Base-by-base conservation (phyloP, 2,113 vertebrate species). In the Lota lota region DNA sequence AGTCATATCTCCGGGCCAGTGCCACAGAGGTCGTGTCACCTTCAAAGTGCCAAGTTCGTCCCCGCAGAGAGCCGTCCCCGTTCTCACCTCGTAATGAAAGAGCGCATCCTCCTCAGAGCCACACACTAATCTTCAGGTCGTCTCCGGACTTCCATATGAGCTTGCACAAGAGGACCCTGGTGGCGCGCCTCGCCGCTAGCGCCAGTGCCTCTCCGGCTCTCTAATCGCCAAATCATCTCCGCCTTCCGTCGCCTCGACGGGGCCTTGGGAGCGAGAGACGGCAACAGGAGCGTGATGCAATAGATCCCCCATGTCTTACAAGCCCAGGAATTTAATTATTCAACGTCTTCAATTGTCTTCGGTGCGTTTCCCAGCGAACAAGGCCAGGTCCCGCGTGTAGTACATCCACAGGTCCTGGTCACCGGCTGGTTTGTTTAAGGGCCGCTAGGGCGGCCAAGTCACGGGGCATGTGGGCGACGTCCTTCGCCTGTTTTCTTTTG, bases 1-100 rank as follows among this genome's bases (percentile, higher is more conserved):
- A 10, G 50, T 69, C 53, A 24, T 67, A 67, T 62, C 54, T 50
- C 59, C 47, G 79, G 64, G 73, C 22, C 59, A 63, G 28, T 22
- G 36, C 4, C 1, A 66, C 68, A 33, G 21, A 1, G 24, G 12
- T 57, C 17, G 71, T 77, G 77, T 84, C 66, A 57, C 68, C 74
- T 71, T 56, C 20, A 69, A 33, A 12, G 59, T 70, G 33, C 69
- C 53, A 56, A 12, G 61, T 36, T 12, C 14, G 69, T 79, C 73
- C 74, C 85, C 56, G 76, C 15, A 28, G 76, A 78, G 20, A 68
- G 54, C 75, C 33, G 22, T 61, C 63, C 76, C 77, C 75, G 80
- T 89, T 89, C 80, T 85, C 87, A 84, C 85, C 81, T 88, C 66
- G 1, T 54, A 80, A 76, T 85, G 77, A 81, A 81, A 64, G 67